phyloP scores from a whole-genome alignment of 2,888 invertebrate genomes.

The Ctenicera cuprea region DNA sequence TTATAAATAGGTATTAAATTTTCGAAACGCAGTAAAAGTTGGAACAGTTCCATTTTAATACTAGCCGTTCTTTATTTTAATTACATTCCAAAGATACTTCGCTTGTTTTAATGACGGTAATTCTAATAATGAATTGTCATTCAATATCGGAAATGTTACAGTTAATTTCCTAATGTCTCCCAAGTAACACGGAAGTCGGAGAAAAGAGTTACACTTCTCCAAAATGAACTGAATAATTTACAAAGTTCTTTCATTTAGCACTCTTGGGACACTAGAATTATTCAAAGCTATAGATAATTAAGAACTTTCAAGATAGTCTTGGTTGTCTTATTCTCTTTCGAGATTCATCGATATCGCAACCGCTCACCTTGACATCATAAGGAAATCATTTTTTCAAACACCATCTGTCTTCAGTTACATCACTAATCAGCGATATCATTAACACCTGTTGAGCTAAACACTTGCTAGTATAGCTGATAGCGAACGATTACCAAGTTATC shows the following conservation, averaged over 20 bases:
- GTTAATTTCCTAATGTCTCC: background rate
- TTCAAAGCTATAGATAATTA: no score
- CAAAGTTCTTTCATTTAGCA: no score
- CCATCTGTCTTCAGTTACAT: background rate
- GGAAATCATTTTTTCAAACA: constrained; percentile 8
- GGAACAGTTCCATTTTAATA: no score
- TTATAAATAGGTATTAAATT: no score
- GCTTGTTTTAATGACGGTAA: background rate
- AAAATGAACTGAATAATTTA: no score
- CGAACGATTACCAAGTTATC: constrained; percentile 2
- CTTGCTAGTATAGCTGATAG: background rate
- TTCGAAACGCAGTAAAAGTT: no score
- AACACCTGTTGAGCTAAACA: constrained; percentile 19
- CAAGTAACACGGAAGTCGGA: background rate
- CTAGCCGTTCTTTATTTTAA: no score
- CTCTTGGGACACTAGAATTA: no score
- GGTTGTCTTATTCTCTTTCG: no score
- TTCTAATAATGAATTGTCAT: background rate
- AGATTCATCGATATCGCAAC: background rate
- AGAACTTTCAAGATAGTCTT: no score
- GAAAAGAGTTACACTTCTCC: no score
- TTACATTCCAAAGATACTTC: background rate
- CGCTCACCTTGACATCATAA: background rate
- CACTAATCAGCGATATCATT: constrained; percentile 18
- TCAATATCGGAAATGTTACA: background rate